These are phyloP conservation scores for Melanchra persicariae DNA, from an alignment of 2,888 invertebrate genomes.

Conservation along the genomic window DNA sequence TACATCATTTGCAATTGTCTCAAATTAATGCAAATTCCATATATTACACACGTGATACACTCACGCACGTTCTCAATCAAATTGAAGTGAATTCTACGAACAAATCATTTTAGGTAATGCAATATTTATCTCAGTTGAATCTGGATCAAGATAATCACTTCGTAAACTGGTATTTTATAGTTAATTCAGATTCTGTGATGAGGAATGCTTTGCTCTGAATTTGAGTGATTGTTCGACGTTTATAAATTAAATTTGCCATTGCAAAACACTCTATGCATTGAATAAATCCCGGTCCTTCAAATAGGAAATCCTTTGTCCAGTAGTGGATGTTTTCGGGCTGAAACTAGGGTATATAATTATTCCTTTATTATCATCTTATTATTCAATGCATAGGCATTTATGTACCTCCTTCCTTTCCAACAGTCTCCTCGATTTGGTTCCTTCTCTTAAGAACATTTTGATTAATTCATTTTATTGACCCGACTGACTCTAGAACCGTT, in stretches of 20 bases:
- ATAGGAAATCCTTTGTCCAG: no score
- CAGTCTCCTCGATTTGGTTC: not conserved
- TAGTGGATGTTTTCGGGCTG: not conserved
- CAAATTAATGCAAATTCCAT: constrained; percentile 14
- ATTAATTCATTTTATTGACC: constrained; percentile 26
- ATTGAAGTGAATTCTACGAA: constrained; percentile 34
- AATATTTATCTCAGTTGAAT: constrained; percentile 34
- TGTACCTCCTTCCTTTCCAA: no score
- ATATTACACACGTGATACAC: not conserved
- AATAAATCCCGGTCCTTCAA: no score
- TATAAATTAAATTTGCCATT: constrained; percentile 16
- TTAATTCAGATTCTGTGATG: constrained; percentile 37
- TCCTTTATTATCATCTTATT: not conserved
- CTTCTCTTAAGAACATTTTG: not conserved
- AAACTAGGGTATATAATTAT: not conserved
- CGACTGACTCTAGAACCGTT: not conserved
- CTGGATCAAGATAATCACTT: constrained; percentile 42
- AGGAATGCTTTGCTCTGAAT: constrained; percentile 29
- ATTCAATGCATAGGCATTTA: no score
- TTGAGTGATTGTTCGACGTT: constrained; percentile 46
- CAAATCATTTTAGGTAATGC: constrained; percentile 19
- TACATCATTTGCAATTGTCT: not conserved
- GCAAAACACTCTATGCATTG: no score
- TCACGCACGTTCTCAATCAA: constrained; percentile 23
- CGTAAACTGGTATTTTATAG: constrained; percentile 38